Percentiles rank a stretch among this genome's conserved stretches.
These are phyloP conservation scores for Heteromyza rotundicornis DNA, from an alignment of 2,888 invertebrate species.

Conservation along the genomic window DNA sequence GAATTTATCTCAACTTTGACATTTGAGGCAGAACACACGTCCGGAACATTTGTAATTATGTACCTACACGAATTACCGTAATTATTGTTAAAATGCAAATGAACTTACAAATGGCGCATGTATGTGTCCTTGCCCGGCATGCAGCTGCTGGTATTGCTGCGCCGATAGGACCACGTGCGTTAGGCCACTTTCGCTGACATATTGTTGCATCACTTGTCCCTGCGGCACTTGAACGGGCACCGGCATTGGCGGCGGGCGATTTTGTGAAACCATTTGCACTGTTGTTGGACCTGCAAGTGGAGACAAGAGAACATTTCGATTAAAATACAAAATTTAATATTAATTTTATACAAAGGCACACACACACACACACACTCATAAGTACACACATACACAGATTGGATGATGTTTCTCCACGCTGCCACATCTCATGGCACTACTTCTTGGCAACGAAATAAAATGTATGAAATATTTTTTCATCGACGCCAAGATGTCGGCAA, in stretches of 20 bases:
- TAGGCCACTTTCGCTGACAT: slow-evolving; percentile 88
- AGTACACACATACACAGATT: too few relatives aligned
- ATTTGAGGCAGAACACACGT: too few relatives aligned
- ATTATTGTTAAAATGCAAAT: background rate
- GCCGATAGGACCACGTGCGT: slow-evolving; percentile 89
- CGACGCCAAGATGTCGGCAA: background rate
- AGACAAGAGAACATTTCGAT: too few relatives aligned
- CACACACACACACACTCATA: too few relatives aligned
- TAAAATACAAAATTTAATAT: too few relatives aligned
- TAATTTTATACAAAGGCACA: too few relatives aligned
- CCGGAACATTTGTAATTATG: too few relatives aligned
- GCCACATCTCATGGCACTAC: background rate
- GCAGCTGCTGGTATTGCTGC: slow-evolving; percentile 66
- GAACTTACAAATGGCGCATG: slow-evolving; percentile 72
- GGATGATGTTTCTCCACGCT: too few relatives aligned
- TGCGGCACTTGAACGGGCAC: slow-evolving; percentile 93
- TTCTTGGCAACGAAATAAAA: slow-evolving; percentile 1
- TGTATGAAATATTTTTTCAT: background rate
- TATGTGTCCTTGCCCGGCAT: slow-evolving; percentile 65
- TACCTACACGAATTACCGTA: too few relatives aligned
- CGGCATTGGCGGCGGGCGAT: slow-evolving; percentile 76
- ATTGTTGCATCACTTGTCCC: slow-evolving; percentile 89
- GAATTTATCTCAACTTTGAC: too few relatives aligned
- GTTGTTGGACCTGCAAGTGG: slow-evolving; percentile 76
- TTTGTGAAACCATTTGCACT: slow-evolving; percentile 84